A percentile compares a stretch with the other conserved stretches of the same genome.
These are phyloP conservation scores for Holcopasites calliopsidis DNA, from an alignment of 1,140 invertebrate genomes.

Conservation along the genomic window DNA sequence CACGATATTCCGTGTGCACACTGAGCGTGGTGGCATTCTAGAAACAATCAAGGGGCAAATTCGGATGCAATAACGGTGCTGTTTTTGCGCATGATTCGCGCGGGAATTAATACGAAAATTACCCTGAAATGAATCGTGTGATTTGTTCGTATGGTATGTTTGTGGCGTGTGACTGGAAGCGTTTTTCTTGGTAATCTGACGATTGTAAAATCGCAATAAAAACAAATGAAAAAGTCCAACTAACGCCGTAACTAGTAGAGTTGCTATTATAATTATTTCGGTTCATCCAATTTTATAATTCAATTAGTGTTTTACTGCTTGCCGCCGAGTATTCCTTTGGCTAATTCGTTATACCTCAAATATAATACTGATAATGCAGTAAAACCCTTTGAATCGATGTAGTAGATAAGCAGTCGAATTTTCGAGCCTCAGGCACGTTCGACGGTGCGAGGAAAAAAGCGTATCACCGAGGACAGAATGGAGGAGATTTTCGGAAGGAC, in stretches of 20 bases:
- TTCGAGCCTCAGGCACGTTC: slow-evolving; percentile 1
- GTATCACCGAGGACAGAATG: background rate
- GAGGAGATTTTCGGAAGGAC: slow-evolving; percentile 7
- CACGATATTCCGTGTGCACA: background rate
- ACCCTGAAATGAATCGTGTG: background rate
- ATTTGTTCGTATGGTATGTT: too few relatives aligned
- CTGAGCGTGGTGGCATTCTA: background rate
- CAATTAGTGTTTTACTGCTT: too few relatives aligned
- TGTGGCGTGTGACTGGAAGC: too few relatives aligned
- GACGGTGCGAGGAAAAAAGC: background rate
- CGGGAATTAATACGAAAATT: background rate
- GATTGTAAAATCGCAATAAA: too few relatives aligned
- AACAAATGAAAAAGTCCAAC: too few relatives aligned
- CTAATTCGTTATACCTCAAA: background rate
- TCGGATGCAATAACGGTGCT: background rate
- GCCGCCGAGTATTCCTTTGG: too few relatives aligned
- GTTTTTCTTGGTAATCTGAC: background rate
- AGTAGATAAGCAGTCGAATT: slow-evolving; percentile 6
- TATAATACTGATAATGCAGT: background rate
- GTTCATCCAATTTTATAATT: too few relatives aligned
- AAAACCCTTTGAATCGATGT: slow-evolving; percentile 20
- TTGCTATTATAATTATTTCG: too few relatives aligned
- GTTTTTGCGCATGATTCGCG: background rate
- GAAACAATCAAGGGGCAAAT: background rate
- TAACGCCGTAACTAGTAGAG: too few relatives aligned